These are phyloP conservation scores for Schrankia costaestrigalis DNA, from an alignment of 2,888 invertebrate species.

Conservation along the genomic window DNA sequence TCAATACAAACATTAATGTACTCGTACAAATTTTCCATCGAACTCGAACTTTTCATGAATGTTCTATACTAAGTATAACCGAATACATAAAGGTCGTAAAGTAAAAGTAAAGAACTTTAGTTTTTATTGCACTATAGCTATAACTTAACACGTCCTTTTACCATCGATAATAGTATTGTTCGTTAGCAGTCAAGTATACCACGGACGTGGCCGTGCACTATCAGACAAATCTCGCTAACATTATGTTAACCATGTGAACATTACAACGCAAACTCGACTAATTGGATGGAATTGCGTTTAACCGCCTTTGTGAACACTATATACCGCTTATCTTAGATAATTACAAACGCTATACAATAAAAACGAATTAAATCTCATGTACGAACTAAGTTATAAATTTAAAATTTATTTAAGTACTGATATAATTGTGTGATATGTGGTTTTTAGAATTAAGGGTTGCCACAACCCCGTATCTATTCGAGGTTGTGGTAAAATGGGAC, in stretches of 20 bases:
- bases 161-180: constrained; percentile 30
- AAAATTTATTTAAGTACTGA: constrained; percentile 15
- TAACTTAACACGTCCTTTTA: too few species aligned
- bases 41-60: too few species aligned
- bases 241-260: constrained; percentile 74
- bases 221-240: constrained; percentile 42
- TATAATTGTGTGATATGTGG: too few species aligned
- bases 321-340: constrained; percentile 55
- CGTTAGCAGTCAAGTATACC: constrained; percentile 33
- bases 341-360: constrained; percentile 51
- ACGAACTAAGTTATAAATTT: constrained; percentile 15
- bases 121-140: too few species aligned
- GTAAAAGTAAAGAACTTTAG: too few species aligned
- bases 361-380: constrained; percentile 50
- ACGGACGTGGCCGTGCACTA: constrained; percentile 30
- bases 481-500: too few species aligned
- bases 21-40: too few species aligned
- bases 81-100: too few species aligned
- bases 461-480: too few species aligned
- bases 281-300: constrained; percentile 67
- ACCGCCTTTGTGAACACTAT: constrained; percentile 58
- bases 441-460: too few species aligned
- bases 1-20: too few species aligned
- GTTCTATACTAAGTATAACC: too few species aligned
- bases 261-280: constrained; percentile 53